Conservation (phyloP, 2,113 vertebrate genomes). For the Hemiprocne comata region DNA sequence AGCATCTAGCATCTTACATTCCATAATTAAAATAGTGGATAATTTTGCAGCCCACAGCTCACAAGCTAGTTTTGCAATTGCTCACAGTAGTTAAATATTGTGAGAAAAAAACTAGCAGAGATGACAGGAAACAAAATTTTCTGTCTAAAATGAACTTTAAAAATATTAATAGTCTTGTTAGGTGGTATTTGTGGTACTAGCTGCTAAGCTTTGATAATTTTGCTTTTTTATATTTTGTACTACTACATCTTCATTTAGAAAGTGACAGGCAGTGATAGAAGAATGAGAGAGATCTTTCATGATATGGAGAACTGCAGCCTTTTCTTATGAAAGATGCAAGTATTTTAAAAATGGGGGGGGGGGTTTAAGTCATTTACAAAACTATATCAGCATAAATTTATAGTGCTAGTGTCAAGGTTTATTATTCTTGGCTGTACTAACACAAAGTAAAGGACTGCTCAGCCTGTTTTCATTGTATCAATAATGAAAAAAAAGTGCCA, state of each 20-base stretch:
- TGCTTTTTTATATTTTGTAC: neutral
- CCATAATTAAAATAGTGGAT: neutral
- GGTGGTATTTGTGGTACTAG: neutral
- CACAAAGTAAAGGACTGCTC: neutral
- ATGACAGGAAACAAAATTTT: neutral
- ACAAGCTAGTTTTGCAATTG: neutral
- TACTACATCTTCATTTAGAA: conserved; percentile 35
- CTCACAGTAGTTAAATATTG: neutral
- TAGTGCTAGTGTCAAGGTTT: neutral
- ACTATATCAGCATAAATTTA: neutral
- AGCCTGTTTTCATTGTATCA: neutral
- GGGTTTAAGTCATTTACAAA: neutral
- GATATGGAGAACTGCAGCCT: neutral
- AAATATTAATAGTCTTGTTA: conserved; percentile 30
- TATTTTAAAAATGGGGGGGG: neutral
- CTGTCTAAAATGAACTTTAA: conserved; percentile 13
- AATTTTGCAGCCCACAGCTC: neutral
- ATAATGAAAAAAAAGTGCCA: neutral
- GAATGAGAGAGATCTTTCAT: neutral
- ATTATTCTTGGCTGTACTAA: neutral
- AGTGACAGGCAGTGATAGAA: conserved; percentile 18
- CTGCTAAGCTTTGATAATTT: conserved; percentile 36
- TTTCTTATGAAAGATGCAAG: neutral
- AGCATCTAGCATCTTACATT: neutral
- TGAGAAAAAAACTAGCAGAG: neutral